Conservation (phyloP, 1,140 invertebrate genomes). For the Muscidifurax raptorellus region DNA sequence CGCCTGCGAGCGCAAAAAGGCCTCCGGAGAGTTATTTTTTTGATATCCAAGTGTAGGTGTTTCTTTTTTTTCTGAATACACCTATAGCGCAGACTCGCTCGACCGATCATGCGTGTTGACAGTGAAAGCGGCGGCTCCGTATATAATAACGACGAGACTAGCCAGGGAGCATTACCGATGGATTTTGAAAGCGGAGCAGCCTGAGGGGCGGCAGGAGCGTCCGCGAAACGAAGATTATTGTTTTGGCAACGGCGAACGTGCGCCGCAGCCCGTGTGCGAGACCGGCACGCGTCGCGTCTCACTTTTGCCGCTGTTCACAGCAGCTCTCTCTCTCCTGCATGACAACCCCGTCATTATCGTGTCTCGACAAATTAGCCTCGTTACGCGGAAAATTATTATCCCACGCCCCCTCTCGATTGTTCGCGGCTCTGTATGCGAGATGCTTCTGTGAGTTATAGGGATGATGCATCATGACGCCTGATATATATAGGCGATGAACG, state of each 20-base stretch:
- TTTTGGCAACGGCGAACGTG: constrained; percentile 44
- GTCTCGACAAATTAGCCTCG: constrained; percentile 66
- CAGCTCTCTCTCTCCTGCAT: constrained; percentile 54
- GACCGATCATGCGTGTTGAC: no score
- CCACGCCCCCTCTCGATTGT: not conserved
- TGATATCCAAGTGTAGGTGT: no score
- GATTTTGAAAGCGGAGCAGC: constrained; percentile 44
- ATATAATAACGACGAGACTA: not conserved
- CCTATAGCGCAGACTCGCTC: no score
- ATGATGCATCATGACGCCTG: not conserved
- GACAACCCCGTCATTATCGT: constrained; percentile 69
- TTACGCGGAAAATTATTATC: constrained; percentile 47
- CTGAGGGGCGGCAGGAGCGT: no score
- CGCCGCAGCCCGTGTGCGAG: not conserved
- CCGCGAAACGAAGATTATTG: constrained; percentile 40
- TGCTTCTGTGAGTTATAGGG: not conserved
- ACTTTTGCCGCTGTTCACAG: constrained; percentile 18
- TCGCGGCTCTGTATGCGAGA: not conserved
- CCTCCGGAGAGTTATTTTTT: no score
- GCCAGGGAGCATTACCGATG: not conserved
- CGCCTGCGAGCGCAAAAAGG: not conserved
- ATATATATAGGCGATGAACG: not conserved
- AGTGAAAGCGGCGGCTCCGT: no score
- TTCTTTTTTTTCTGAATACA: no score
- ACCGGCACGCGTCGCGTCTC: constrained; percentile 59